Percentiles rank a stretch among this genome's conserved stretches.
phyloP scores from a whole-genome alignment of 2,888 invertebrate species.

The Apodemia zela region DNA sequence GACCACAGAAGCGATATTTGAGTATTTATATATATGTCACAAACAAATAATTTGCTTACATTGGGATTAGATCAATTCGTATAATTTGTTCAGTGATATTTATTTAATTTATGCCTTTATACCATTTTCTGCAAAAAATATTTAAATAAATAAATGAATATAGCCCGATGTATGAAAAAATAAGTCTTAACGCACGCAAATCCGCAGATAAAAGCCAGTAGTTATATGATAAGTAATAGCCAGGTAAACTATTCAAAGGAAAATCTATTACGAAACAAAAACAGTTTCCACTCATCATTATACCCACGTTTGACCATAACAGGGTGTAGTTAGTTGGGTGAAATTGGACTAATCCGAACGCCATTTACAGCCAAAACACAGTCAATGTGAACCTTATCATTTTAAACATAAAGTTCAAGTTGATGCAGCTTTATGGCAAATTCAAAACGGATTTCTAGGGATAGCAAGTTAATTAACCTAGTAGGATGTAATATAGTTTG shows the following conservation, averaged over 20 bases:
- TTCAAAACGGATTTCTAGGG: constrained; percentile 37
- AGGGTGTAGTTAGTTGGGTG: constrained; percentile 29
- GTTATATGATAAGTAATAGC: background rate
- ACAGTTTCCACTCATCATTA: constrained; percentile 17
- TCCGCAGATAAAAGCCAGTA: too few species aligned
- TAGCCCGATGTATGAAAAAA: too few species aligned
- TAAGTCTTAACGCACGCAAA: too few species aligned
- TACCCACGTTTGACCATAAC: constrained; percentile 24
- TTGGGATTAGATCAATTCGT: too few species aligned
- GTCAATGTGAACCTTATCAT: constrained; percentile 26
- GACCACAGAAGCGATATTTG: too few species aligned
- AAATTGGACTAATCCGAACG: constrained; percentile 37
- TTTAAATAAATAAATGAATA: too few species aligned
- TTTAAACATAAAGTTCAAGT: constrained; percentile 24
- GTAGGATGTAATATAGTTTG: constrained; percentile 36
- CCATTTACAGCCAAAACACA: constrained; percentile 10
- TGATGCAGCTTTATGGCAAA: constrained; percentile 25
- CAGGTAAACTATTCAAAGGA: background rate
- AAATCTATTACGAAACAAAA: constrained; percentile 13
- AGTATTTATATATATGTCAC: too few species aligned
- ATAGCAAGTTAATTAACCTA: constrained; percentile 45
- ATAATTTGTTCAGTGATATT: too few species aligned
- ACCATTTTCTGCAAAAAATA: too few species aligned
- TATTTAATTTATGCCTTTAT: too few species aligned
- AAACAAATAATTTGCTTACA: too few species aligned